These are phyloP conservation scores for Lysiphlebus fabarum DNA, from an alignment of 1,140 invertebrate genomes.

Conservation along the genomic window DNA sequence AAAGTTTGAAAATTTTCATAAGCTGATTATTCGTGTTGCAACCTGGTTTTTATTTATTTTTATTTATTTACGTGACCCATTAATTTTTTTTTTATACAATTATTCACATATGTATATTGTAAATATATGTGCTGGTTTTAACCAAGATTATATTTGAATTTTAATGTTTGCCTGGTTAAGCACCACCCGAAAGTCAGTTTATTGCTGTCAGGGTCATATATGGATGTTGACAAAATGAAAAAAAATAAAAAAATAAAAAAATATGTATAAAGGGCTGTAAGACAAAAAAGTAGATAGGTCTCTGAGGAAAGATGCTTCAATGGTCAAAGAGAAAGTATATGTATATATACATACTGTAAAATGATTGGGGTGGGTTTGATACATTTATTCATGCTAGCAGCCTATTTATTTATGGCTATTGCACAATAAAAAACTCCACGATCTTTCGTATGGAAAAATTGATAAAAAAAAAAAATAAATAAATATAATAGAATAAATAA, in stretches of 20 bases:
- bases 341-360: neutral
- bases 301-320: neutral
- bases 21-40: neutral
- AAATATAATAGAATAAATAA: too few species aligned
- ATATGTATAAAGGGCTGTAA: constrained; percentile 2
- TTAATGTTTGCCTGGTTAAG: constrained; percentile 32
- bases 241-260: neutral
- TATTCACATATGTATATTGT: constrained; percentile 8
- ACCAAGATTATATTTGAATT: constrained; percentile 44
- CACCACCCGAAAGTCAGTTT: constrained; percentile 6
- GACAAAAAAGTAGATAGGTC: constrained; percentile 14
- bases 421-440: constrained; percentile 10
- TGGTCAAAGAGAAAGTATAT: too few species aligned
- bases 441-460: constrained; percentile 9
- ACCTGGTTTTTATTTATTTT: too few species aligned
- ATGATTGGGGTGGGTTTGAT: constrained; percentile 34
- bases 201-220: neutral
- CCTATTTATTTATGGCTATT: constrained; percentile 44
- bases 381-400: constrained; percentile 47
- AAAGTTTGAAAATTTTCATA: too few species aligned
- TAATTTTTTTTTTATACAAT: neutral
- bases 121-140: constrained; percentile 28
- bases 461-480: neutral
- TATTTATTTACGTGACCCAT: neutral
- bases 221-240: neutral